phyloP scores from a whole-genome alignment of 2,888 invertebrate genomes.

The Trisateles emortualis region DNA sequence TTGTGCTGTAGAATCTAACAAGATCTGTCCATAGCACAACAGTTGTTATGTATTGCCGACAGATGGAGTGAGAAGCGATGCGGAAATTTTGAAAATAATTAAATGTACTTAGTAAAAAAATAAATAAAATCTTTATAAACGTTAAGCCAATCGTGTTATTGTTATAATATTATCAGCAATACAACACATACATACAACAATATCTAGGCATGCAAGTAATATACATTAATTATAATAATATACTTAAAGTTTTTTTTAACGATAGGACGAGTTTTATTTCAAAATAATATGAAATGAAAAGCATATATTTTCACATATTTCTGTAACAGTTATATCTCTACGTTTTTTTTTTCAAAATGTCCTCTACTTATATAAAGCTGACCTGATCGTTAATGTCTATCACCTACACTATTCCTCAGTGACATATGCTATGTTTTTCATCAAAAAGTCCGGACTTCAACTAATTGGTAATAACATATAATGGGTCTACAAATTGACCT shows the following conservation, averaged over 20 bases:
- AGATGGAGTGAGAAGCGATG: slow-evolving; percentile 69
- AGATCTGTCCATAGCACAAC: slow-evolving; percentile 54
- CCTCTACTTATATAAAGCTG: no score
- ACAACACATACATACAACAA: slow-evolving; percentile 57
- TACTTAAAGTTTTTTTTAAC: not conserved
- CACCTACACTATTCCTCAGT: no score
- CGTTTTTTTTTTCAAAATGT: no score
- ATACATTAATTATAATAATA: slow-evolving; percentile 1
- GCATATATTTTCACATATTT: no score
- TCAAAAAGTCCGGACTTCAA: no score
- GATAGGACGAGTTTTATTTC: slow-evolving; percentile 40
- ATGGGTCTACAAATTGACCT: no score
- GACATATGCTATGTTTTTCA: no score
- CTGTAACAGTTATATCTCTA: not conserved
- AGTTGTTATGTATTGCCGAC: slow-evolving; percentile 80
- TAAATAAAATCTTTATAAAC: slow-evolving; percentile 39
- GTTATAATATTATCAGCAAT: slow-evolving; percentile 64
- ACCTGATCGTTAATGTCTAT: no score
- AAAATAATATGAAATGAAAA: slow-evolving; percentile 17
- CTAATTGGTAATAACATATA: no score
- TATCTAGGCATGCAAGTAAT: slow-evolving; percentile 51
- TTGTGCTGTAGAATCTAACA: not conserved
- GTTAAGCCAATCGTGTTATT: slow-evolving; percentile 74
- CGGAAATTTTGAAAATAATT: slow-evolving; percentile 67
- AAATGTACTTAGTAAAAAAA: slow-evolving; percentile 46